A percentile compares a stretch with the other conserved stretches of the same genome.
Conservation (phyloP, 2,888 invertebrate genomes). For the Ariolimax columbianus region DNA sequence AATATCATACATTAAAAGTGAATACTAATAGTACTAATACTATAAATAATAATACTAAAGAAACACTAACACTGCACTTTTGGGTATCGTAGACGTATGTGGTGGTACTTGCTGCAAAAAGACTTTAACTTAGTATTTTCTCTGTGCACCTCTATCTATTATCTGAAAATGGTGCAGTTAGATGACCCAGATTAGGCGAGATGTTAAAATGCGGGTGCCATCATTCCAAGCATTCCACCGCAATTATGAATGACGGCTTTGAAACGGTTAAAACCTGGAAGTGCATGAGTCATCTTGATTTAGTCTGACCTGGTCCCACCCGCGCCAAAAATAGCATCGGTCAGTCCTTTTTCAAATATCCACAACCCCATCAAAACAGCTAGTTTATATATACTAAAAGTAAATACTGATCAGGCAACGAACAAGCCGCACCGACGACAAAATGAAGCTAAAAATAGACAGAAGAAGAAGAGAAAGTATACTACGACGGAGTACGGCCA, state of each 20-base stretch:
- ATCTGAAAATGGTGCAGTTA: neutral
- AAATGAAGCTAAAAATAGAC: conserved; percentile 32
- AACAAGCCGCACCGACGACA: neutral
- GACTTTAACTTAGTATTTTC: too few relatives aligned
- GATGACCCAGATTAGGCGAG: neutral
- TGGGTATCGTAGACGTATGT: too few relatives aligned
- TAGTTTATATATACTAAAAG: neutral
- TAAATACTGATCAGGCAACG: neutral
- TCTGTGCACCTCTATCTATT: too few relatives aligned
- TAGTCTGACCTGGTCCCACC: neutral
- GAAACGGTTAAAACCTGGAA: neutral
- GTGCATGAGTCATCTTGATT: neutral
- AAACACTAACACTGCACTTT: too few relatives aligned
- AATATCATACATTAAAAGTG: too few relatives aligned
- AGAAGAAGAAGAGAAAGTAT: neutral
- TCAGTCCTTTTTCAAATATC: neutral
- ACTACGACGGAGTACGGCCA: too few relatives aligned
- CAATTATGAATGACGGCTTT: neutral
- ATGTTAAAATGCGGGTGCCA: neutral
- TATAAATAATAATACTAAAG: too few relatives aligned
- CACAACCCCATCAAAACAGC: too few relatives aligned
- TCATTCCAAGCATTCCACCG: conserved; percentile 16
- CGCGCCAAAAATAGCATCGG: neutral
- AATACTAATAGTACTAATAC: too few relatives aligned
- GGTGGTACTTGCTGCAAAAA: too few relatives aligned